Conservation (phyloP, 2,113 vertebrate species). For the Pongo abelii region DNA sequence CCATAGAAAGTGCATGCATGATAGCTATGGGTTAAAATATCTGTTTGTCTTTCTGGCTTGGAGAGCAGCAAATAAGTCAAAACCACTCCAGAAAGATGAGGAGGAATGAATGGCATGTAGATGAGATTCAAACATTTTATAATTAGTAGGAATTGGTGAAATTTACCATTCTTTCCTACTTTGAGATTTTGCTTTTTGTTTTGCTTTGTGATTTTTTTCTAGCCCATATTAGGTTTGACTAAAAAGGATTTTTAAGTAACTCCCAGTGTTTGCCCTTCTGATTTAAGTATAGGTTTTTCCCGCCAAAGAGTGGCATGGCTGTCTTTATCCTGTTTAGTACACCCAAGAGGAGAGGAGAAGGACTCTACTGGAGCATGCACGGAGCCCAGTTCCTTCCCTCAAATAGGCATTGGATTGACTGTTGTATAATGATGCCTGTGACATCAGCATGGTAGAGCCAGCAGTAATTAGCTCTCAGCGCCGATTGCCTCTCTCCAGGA, state of each 20-base stretch:
- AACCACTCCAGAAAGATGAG: neutral
- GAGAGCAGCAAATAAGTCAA: neutral
- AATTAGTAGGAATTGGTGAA: neutral
- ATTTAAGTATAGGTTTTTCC: neutral
- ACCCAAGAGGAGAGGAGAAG: neutral
- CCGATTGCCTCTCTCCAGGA: neutral
- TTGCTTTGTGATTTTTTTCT: neutral
- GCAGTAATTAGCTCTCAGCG: neutral
- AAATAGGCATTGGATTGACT: neutral
- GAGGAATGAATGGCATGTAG: neutral
- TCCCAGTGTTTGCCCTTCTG: neutral
- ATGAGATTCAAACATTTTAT: neutral
- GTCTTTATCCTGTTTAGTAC: neutral
- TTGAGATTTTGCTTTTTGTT: neutral
- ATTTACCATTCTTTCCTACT: neutral
- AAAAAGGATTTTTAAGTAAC: neutral
- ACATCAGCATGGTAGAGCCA: neutral
- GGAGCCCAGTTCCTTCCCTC: neutral
- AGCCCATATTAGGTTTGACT: neutral
- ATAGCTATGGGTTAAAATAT: neutral
- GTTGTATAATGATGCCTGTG: accelerated
- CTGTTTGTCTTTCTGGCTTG: neutral
- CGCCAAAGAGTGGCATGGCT: neutral
- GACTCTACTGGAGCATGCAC: too few species aligned
- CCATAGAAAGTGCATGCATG: neutral